phyloP scores from a whole-genome alignment of 2,888 invertebrate species.

The Theristus sp. region DNA sequence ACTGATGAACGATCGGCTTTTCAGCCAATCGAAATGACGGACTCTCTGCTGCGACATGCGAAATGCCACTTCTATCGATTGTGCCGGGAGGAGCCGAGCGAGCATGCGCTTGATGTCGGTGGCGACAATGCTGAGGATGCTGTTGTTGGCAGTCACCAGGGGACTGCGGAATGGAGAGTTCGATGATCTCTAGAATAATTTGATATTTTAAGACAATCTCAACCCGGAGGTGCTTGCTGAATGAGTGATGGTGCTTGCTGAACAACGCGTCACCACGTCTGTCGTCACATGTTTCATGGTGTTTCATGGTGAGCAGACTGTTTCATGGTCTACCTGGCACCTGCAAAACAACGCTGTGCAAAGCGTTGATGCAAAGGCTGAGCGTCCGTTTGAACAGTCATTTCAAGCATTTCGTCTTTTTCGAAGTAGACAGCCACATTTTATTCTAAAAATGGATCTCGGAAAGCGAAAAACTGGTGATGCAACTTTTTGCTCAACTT shows the following conservation, averaged over 20 bases:
- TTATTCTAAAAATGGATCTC: slow-evolving; percentile 98
- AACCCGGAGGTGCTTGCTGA: slow-evolving; percentile 42
- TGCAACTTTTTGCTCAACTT: slow-evolving; percentile 71
- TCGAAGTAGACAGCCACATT: slow-evolving; percentile 91
- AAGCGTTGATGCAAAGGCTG: slow-evolving; percentile 76
- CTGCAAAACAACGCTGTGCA: slow-evolving; percentile 88
- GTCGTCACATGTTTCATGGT: slow-evolving; percentile 66
- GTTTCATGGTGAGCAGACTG: slow-evolving; percentile 49
- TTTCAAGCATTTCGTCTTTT: slow-evolving; percentile 51
- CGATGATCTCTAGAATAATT: slow-evolving; percentile 69
- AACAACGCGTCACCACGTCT: slow-evolving; percentile 55
- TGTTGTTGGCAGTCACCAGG: slow-evolving; percentile 34
- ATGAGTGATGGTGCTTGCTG: slow-evolving; percentile 54
- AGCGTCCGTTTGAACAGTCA: slow-evolving; percentile 49
- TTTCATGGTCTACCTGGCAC: slow-evolving; percentile 57
- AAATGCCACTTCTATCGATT: too few relatives aligned
- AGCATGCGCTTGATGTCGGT: too few relatives aligned
- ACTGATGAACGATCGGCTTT: too few relatives aligned
- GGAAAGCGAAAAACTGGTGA: slow-evolving; percentile 87
- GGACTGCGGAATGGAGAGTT: slow-evolving; percentile 64
- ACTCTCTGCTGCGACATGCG: too few relatives aligned
- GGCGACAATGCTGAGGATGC: background rate
- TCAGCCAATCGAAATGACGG: too few relatives aligned
- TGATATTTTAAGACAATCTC: slow-evolving; percentile 54
- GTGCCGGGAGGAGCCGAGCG: too few relatives aligned